phyloP scores from a whole-genome alignment of 1,140 invertebrate species.

The Trachelipus rathkii region DNA sequence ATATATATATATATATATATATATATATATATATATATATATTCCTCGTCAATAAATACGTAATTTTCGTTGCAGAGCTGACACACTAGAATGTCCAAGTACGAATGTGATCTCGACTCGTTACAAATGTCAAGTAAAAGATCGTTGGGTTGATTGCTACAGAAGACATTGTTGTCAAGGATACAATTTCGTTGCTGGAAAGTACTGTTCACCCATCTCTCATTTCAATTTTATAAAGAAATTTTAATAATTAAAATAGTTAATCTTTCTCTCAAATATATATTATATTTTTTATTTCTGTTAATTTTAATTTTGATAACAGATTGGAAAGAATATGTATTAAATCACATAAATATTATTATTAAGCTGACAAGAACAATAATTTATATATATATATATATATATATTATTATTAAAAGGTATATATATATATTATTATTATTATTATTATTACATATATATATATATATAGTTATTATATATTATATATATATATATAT shows the following conservation, averaged over 20 bases:
- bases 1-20: slow-evolving; percentile 13
- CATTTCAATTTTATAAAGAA: background rate
- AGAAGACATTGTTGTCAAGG: slow-evolving; percentile 57
- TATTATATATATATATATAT: no score
- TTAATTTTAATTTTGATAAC: background rate
- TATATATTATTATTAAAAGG: no score
- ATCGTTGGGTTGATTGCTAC: slow-evolving; percentile 56
- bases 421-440: no score
- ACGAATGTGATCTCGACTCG: slow-evolving; percentile 56
- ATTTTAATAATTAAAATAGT: no score
- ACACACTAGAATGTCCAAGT: slow-evolving; percentile 55
- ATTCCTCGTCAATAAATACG: no score
- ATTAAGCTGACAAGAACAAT: no score
- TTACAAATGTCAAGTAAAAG: slow-evolving; percentile 55
- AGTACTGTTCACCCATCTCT: background rate
- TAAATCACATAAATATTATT: no score
- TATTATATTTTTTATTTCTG: background rate
- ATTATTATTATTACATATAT: no score
- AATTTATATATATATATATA: no score
- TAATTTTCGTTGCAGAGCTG: slow-evolving; percentile 46
- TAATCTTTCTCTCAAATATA: background rate
- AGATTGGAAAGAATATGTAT: no score
- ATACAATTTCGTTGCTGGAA: slow-evolving; percentile 56
- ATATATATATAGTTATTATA: no score
- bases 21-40: slow-evolving; percentile 16